Base-by-base conservation (phyloP, 2,888 invertebrate species). In the Drosophila austrosaltans region DNA sequence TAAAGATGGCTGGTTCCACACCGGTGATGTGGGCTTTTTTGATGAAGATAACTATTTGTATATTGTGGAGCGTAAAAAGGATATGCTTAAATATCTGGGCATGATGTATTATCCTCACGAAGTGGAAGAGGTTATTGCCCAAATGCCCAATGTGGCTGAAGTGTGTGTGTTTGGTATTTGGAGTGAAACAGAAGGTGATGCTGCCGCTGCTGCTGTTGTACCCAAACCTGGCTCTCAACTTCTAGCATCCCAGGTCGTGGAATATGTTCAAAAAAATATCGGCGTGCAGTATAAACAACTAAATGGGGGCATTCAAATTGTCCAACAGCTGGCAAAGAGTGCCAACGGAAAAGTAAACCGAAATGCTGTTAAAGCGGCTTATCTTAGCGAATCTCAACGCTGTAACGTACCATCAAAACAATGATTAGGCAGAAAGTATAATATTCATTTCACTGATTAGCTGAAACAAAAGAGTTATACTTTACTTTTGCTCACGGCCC, bases 21-120 rank as follows among this genome's bases (percentile, higher is more conserved):
- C 92, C 0, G 92, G 92, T 5, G 92, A 92, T 53, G 53, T 92
- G 66, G 92, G 92, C 7, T 90, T 88, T 71, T 90, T 92, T 36
- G 92, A 92, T 63, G 80, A 82, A 20, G 90, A 91, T 8, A 89
- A 90, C 64, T 87, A 81, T 75, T 62, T 92, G 32, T 78, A 85
- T 75, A 77, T 92, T 6, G 80, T 87, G 16, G 92, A 89, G 63
- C 88, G 92, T 7, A 89, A 87, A 39, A 90, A 89, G 59, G 92
- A 92, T 56, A 78, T 89, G 60, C 74, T 92, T 64, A 89, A 69
- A 82, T 91, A 78, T 32, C 62, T 67, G 85, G 91, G 60, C 86
- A 92, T 70, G 90, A 89, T 78, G 81, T 90, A 90, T 71, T 92
- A 81, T 70, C 92, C 92, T 0, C 81, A 82, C 8, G 92, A 92